phyloP scores from a whole-genome alignment of 2,888 invertebrate species.

The Gortyna flavago region DNA sequence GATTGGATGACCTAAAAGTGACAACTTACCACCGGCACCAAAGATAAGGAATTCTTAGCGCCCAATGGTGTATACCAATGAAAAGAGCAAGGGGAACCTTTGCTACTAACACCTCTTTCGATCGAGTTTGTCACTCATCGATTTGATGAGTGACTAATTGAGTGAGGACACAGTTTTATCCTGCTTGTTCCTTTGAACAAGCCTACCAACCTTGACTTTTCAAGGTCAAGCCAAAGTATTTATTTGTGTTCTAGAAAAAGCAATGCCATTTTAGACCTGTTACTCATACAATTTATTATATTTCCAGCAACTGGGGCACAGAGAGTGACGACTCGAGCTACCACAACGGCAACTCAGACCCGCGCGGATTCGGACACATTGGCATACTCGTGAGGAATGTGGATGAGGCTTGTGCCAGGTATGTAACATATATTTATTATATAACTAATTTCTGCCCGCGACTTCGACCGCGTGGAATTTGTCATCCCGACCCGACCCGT shows the following conservation, averaged over 20 bases:
- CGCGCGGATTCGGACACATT: constrained; percentile 97
- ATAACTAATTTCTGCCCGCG: not conserved
- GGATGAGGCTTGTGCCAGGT: constrained; percentile 95
- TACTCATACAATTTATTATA: not conserved
- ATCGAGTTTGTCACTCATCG: not conserved
- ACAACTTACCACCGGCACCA: too few relatives aligned
- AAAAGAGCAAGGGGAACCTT: not conserved
- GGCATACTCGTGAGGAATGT: constrained; percentile 97
- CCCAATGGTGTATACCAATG: not conserved
- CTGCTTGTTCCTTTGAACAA: too few relatives aligned
- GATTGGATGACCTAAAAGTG: too few relatives aligned
- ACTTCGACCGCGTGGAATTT: too few relatives aligned
- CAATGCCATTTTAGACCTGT: not conserved
- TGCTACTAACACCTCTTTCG: not conserved
- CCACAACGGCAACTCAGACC: constrained; percentile 97
- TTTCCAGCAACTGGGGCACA: constrained; percentile 97
- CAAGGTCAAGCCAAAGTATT: too few relatives aligned
- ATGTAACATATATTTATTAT: not conserved
- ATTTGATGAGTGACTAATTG: too few relatives aligned
- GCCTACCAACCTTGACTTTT: too few relatives aligned
- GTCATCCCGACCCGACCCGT: too few relatives aligned
- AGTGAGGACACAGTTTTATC: not conserved
- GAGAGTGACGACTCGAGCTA: constrained; percentile 95
- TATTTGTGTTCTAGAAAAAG: too few relatives aligned
- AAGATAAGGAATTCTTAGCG: too few relatives aligned